Percentiles rank a stretch among this genome's conserved stretches.
These are phyloP conservation scores for Oxygymnocypris stewartii DNA, from an alignment of 2,113 vertebrate genomes.

Conservation along the genomic window DNA sequence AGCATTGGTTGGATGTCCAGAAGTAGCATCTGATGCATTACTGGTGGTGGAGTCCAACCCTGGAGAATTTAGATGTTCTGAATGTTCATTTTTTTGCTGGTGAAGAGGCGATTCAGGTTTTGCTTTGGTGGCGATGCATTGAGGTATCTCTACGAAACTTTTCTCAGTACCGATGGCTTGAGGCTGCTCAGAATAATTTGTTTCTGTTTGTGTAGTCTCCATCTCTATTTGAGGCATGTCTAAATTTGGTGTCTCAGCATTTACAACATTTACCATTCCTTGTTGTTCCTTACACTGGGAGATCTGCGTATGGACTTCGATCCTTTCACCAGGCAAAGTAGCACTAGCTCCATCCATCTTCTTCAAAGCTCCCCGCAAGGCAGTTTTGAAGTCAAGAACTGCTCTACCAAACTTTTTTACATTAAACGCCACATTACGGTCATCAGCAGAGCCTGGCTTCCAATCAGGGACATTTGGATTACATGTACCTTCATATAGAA, in stretches of 20 bases:
- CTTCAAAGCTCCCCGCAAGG: slow-evolving; percentile 84
- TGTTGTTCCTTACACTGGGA: slow-evolving; percentile 42
- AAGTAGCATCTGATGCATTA: slow-evolving; percentile 26
- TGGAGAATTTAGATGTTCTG: background rate
- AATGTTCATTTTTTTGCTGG: too few species aligned
- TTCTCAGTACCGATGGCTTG: background rate
- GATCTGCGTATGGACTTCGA: slow-evolving; percentile 50
- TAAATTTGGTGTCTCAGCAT: background rate
- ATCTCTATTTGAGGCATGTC: slow-evolving; percentile 40
- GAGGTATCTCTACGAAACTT: background rate
- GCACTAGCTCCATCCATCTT: slow-evolving; percentile 78
- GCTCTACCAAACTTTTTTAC: slow-evolving; percentile 86
- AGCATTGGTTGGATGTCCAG: slow-evolving; percentile 37
- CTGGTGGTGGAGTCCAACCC: slow-evolving; percentile 20
- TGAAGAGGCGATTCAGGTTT: background rate
- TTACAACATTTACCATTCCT: slow-evolving; percentile 24
- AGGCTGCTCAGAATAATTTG: background rate
- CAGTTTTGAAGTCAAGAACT: slow-evolving; percentile 85
- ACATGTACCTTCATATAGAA: background rate
- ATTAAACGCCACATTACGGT: slow-evolving; percentile 79
- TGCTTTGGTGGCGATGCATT: slow-evolving; percentile 4
- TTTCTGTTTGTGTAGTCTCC: slow-evolving; percentile 27
- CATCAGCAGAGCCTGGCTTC: slow-evolving; percentile 63
- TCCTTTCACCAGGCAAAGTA: slow-evolving; percentile 60
- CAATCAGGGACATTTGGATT: background rate